Evolutionary conservation across 2,888 invertebrate species (phyloP), one percentile per base, ranked within the genome.

Genomic region (Scaptomyza reducta): DNA sequence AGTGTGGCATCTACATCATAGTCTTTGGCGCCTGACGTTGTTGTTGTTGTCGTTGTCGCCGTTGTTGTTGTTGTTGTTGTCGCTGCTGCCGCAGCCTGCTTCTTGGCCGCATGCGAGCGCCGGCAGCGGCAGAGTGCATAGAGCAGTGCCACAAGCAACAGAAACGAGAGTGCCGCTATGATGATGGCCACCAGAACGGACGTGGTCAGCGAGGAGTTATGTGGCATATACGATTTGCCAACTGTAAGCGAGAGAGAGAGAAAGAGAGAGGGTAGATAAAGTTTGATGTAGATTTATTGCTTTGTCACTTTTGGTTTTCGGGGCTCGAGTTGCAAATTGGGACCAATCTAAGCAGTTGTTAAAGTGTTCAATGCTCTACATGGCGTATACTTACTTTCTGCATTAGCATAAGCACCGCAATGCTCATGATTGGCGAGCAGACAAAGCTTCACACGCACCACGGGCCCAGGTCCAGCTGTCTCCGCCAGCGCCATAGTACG

Each of bases 371-470:
- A 31, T 10, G 5, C 13, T 29, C 0, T 9, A 16, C 47, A 13
- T 40, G 40, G 40, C 40, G 40, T 33, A 3, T 65, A 94, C 96
- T 95, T 90, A 96, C 96, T 94, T 89, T 96, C 96, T 31, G 97
- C 97, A 89, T 96, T 95, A 0, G 95, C 93, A 90, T 95, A 96
- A 53, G 96, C 96, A 25, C 97, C 96, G 92, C 97, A 97, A 76
- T 96, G 95, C 55, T 96, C 95, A 54, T 95, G 95, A 89, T 96
- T 96, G 38, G 95, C 94, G 80, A 95, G 94, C 44, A 97, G 93
- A 85, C 98, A 98, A 31, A 98, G 93, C 80, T 96, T 96, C 16
- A 97, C 95, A 53, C 97, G 93, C 50, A 97, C 94, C 72, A 95
- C 92, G 0, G 95, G 94, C 4, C 88, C 89, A 1, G 89, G 90